Base-by-base conservation (phyloP, 2,888 invertebrate species). In the Lepas anatifera region DNA sequence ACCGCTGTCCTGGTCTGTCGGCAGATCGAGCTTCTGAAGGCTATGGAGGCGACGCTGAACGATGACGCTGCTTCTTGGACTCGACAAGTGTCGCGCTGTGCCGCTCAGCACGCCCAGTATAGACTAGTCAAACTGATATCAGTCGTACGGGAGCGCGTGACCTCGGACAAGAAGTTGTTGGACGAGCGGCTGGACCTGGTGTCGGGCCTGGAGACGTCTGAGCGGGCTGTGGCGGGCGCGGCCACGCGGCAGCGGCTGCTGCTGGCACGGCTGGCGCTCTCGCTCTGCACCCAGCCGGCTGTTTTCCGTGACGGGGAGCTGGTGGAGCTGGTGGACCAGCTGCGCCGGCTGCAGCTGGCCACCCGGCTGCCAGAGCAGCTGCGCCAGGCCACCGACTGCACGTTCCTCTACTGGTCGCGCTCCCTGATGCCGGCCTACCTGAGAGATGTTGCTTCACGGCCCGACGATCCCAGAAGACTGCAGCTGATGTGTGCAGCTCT, bases 141-240 rank as follows among this genome's bases (percentile, higher is more conserved):
- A 27, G 37, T 39, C 3, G 66, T 41, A 39, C 66, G 41, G 25
- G 25, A 3, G 13, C 66, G 66, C 11, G 39, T 66, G 25, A 27
- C 27, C 6, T 25, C 41, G 25, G 39, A 39, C 25, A n/a, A 39
- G 39, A n/a, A 25, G 66, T 39, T 39, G 71, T 68, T 69, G 72
- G 70, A 39, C 72, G 71, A 39, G n/a, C 71, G 71, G 18, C 66
- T 73, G 64, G 75, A 74, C 66, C 73, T 74, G 27, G 58, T 74
- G 35, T 72, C 74, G 41, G 74, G 73, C 0, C 69, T 74, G 29
- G 67, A 68, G 25, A 46, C 74, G 41, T 75, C 74, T 3, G 74
- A 73, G 68, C 70, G 68, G 48, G 73, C 73, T 46, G 52, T 75
- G 41, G 70, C 72, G 16, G 74, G 74, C 41, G 70, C 73, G 13